phyloP scores from a whole-genome alignment of 2,797 vertebrate species.

The Erpetoichthys calabaricus region DNA sequence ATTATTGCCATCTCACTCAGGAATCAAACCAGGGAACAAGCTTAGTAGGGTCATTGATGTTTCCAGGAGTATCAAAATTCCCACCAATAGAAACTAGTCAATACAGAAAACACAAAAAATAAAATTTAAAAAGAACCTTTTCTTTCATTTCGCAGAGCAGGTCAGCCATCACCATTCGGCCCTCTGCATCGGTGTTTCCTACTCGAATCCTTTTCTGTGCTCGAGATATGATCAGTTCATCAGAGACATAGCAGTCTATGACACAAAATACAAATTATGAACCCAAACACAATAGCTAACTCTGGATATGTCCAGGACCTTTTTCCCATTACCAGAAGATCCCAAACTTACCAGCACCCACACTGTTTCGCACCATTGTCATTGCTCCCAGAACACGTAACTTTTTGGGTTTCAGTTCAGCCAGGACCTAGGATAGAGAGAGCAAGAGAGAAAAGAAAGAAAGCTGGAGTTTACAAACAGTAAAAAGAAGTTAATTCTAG shows the following conservation, averaged over 20 bases:
- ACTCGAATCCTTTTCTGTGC: slow-evolving; percentile 53
- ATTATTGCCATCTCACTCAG: too few species aligned
- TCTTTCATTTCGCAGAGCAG: slow-evolving; percentile 69
- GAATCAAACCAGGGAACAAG: too few species aligned
- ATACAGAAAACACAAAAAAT: too few species aligned
- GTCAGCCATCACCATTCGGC: slow-evolving; percentile 68
- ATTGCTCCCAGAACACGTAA: slow-evolving; percentile 58
- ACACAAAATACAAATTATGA: neutral
- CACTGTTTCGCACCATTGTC: slow-evolving; percentile 72
- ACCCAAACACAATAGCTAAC: too few species aligned
- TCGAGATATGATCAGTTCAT: slow-evolving; percentile 57
- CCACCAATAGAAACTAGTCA: too few species aligned
- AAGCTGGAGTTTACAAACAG: neutral
- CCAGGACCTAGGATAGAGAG: slow-evolving; percentile 36
- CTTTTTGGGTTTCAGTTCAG: slow-evolving; percentile 50
- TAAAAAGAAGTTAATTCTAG: too few species aligned
- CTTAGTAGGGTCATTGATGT: too few species aligned
- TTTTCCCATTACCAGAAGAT: too few species aligned
- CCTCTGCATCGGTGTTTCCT: slow-evolving; percentile 67
- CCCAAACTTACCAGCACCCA: slow-evolving; percentile 49
- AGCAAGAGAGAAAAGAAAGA: neutral
- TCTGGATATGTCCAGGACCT: too few species aligned
- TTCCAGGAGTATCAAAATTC: too few species aligned
- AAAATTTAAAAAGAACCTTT: slow-evolving; percentile 32
- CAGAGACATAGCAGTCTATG: slow-evolving; percentile 61